Percentiles rank a stretch among this genome's conserved stretches.
Conservation (phyloP, 2,888 invertebrate species). For the Hirtodrosophila confusa region DNA sequence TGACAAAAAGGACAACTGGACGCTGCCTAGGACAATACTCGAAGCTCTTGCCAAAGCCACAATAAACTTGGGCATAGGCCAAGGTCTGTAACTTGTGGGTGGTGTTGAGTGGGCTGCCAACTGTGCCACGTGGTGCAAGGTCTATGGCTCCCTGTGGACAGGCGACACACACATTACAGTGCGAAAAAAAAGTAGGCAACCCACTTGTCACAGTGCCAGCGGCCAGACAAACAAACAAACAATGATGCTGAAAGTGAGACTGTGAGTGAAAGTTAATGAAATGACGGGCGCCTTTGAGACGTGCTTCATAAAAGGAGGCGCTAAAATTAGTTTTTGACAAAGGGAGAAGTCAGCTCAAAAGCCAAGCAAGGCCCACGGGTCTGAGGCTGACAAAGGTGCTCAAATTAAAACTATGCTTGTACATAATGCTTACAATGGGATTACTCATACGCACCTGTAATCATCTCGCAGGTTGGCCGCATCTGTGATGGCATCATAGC, state of each 20-base stretch:
- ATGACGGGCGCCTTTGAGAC: conserved; percentile 48
- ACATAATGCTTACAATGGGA: neutral
- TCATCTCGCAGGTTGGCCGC: conserved; percentile 77
- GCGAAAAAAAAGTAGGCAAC: conserved; percentile 17
- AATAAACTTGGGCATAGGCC: conserved; percentile 59
- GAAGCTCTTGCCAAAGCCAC: conserved; percentile 24
- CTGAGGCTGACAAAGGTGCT: conserved; percentile 35
- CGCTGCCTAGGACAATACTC: conserved; percentile 17
- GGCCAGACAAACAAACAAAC: conserved; percentile 27
- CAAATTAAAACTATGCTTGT: conserved; percentile 28
- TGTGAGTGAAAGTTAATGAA: conserved; percentile 61
- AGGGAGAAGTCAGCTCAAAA: conserved; percentile 30
- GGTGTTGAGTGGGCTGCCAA: neutral
- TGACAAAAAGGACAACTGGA: neutral
- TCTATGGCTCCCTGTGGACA: neutral
- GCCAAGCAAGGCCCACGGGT: neutral
- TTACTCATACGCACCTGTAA: conserved; percentile 75
- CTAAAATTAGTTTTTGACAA: conserved; percentile 66
- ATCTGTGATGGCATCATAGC: conserved; percentile 83
- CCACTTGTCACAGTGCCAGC: conserved; percentile 49
- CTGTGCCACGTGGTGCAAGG: neutral
- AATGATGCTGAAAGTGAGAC: conserved; percentile 20
- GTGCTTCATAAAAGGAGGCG: conserved; percentile 2
- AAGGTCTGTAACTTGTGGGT: conserved; percentile 24
- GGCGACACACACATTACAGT: conserved; percentile 18